Evolutionary conservation across 2,113 vertebrate genomes (phyloP), one percentile per base, ranked within the genome.

Genomic region (Anolis carolinensis): DNA sequence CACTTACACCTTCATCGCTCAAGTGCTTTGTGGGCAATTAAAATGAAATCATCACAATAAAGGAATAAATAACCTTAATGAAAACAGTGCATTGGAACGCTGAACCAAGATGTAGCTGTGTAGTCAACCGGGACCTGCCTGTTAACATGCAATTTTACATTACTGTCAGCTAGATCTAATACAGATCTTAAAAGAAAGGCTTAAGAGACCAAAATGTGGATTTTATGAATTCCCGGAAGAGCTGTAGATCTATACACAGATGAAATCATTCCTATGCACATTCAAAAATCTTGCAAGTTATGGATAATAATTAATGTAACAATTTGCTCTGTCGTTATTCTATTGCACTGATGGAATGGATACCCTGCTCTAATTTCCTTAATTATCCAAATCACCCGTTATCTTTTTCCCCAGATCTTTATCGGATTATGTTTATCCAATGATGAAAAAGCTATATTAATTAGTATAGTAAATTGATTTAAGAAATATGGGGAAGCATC

Each of bases 21-120:
- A 86, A 21, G 89, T 93, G 87, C 23, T 89, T 86, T 78, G 63
- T 16, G 4, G 86, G 94, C 90, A 93, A 94, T 93, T 95, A 93
- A 96, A 94, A 94, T 0, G 87, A 81, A 95, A 93, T 90, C 85
- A 90, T 83, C 48, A 83, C 92, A 90, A 94, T 92, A 94, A 95
- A 93, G 89, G 96, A 96, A 95, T 91, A 93, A 95, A 93, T 93
- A 95, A 93, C 50, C 84, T 91, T 96, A 96, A 95, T 95, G 95
- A 97, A 96, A 95, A 91, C 86, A 81, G 65, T 89, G 68, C 92
- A 93, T 74, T 20, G 90, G 92, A 95, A 95, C 87, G 73, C 88
- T 48, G 36, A 83, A 89, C 88, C 90, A 85, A 88, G 30, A 91
- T 70, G 59, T 63, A 81, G 30, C 91, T 63, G 59, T 63, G 36